Base-by-base conservation (phyloP, 2,888 invertebrate genomes). In the Mesopsocus fuscifrons region DNA sequence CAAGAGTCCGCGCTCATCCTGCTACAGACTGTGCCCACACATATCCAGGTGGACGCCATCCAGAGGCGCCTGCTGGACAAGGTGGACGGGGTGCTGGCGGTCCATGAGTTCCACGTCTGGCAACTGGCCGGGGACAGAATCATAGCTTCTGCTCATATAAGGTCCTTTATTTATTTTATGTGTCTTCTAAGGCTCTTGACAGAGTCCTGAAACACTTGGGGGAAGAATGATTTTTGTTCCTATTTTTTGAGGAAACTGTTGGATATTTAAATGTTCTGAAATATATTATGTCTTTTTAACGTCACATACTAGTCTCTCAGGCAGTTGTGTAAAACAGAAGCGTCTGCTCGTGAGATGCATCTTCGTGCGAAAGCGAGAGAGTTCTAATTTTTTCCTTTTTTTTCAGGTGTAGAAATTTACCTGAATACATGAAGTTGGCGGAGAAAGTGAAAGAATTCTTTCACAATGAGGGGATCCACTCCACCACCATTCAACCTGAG, bases 21-120 rank as follows among this genome's bases (percentile, higher is more conserved):
- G 46, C 68, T 98, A 41, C 97, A 98, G 66, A 94, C 95, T n/a
- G 94, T 95, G 46, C 98, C 98, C 41, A 91, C 91, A 13, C 94
- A 95, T 62, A 91, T 61, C 52, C 61, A 79, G 72, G 84, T 89
- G 51, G 89, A 91, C 59, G 87, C 83, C 41, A 87, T 94, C 54
- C 83, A 91, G 59, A 73, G 82, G 53, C 75, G 88, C 48, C 65
- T 95, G 34, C 60, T 91, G 47, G 79, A 82, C 55, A 85, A 87
- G 56, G 84, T 95, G 20, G 89, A 92, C 54, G 95, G 95, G 0
- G 89, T 95, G 17, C 61, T 92, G 43, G 94, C 91, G 0, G 91
- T 97, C 2, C 95, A 97, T 57, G 95, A 97, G 63, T 92, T 97
- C 59, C 95, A 97, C 59, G 88, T 97, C 8, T 97, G 97, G 97